Evolutionary conservation across 2,888 invertebrate species (phyloP), one percentile per base, ranked within the genome.

Genomic region (Trilocha varians): DNA sequence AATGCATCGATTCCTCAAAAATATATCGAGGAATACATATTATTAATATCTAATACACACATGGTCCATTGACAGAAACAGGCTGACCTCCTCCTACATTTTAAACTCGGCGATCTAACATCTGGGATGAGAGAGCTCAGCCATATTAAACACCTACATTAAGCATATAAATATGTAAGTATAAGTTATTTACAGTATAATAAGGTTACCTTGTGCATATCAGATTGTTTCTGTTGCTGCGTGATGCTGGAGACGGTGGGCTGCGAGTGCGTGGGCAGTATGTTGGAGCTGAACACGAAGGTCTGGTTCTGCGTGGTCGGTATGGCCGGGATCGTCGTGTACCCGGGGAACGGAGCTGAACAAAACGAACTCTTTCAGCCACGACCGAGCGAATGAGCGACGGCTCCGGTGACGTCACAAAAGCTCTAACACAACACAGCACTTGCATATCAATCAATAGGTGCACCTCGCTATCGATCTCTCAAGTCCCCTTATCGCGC

Each of bases 251-350:
- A 75, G 4, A 78, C 82, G 1, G 74, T 69, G 5, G 85, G 48
- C 55, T 85, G 85, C 0, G 89, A 88, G 63, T 90, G 90, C 13
- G 89, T 87, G 0, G 90, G 90, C 53, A 91, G 70, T 38, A 91
- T 88, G 62, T 87, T 90, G 3, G 91, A 92, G 46, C 91, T 91
- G 71, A 90, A 93, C 38, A 94, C 91, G 56, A 94, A 84, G 5
- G 94, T 93, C 65, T 93, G 93, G 54, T 91, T 88, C 77, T 93
- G 92, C 44, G 92, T 91, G 5, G 92, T 91, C 39, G 91, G 89
- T 53, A 93, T 94, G 32, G 93, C 90, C 15, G 92, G 93, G 46
- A 92, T 92, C 13, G 91, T 92, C 41, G 93, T 88, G 66, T 95
- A 95, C 2, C 94, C 92, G 3, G 92, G 91, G 78, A 89, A 93